Evolutionary conservation across 2,797 vertebrate species (phyloP).

Genomic region (Manis javanica): DNA sequence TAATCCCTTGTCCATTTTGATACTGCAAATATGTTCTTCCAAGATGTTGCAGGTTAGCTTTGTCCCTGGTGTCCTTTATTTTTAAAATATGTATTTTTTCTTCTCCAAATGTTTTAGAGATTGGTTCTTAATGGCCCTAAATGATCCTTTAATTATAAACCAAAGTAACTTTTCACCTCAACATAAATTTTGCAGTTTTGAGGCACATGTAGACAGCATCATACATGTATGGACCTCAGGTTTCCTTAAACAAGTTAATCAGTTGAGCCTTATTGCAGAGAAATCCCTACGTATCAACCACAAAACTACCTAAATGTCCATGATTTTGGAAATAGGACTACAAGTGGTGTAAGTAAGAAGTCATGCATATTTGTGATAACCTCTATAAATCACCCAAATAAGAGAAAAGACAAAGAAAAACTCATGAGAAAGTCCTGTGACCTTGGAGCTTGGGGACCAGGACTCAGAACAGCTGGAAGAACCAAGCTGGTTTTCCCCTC

Average conservation of each 20-base stretch:
- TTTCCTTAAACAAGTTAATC: neutral
- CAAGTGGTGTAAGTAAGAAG: neutral
- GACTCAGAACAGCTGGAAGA: constrained; percentile 1
- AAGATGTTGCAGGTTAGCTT: neutral
- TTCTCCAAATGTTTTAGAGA: neutral
- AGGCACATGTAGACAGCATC: neutral
- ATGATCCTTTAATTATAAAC: neutral
- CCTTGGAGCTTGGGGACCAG: neutral
- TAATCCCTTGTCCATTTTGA: neutral
- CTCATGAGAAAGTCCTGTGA: neutral
- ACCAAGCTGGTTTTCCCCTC: neutral
- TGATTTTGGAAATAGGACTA: neutral
- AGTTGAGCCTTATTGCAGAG: neutral
- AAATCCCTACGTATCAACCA: neutral
- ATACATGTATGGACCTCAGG: neutral
- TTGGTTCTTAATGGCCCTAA: neutral
- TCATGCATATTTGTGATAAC: neutral
- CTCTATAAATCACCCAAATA: neutral
- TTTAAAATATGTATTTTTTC: neutral
- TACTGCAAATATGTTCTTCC: neutral
- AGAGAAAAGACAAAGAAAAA: constrained; percentile 2
- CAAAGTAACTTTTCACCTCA: neutral
- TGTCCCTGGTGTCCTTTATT: neutral
- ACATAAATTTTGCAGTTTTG: neutral
- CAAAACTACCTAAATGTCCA: neutral